A percentile compares a stretch with the other conserved stretches of the same genome.
Conservation (phyloP, 2,797 vertebrate genomes). For the Acipenser oxyrinchus region DNA sequence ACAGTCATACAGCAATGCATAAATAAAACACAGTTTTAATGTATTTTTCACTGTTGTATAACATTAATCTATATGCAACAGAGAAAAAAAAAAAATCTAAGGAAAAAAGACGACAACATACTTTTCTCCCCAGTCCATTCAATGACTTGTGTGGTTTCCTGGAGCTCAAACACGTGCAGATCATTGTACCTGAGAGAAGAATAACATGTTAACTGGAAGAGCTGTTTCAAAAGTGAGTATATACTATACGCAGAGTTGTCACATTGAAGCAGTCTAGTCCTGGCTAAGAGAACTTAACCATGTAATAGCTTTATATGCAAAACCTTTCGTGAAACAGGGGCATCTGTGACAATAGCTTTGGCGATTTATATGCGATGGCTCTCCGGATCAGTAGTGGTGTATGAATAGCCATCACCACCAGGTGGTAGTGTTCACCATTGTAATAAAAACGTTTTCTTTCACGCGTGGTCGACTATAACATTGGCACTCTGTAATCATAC, state of each 20-base stretch:
- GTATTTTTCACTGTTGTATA: constrained; percentile 1
- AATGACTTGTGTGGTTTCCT: constrained; percentile 71
- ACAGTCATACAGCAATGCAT: not conserved
- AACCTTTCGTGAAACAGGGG: too few relatives aligned
- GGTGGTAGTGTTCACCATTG: too few relatives aligned
- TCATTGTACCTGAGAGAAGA: constrained; percentile 65
- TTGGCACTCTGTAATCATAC: too few relatives aligned
- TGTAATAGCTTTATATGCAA: not conserved
- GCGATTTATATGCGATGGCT: too few relatives aligned
- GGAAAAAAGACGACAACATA: constrained; percentile 36
- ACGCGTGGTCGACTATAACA: too few relatives aligned
- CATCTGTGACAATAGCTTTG: too few relatives aligned
- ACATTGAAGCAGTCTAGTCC: too few relatives aligned
- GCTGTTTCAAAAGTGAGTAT: not conserved
- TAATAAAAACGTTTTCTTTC: not conserved
- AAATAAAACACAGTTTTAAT: not conserved
- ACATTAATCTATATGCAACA: not conserved
- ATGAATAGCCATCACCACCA: too few relatives aligned
- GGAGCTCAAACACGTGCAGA: constrained; percentile 78
- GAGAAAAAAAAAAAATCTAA: not conserved
- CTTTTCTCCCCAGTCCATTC: constrained; percentile 76
- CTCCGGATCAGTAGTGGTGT: too few relatives aligned
- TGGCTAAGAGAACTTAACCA: not conserved
- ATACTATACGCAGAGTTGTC: not conserved
- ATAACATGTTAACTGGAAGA: not conserved